Base-by-base conservation (phyloP, 2,888 invertebrate genomes). In the Patella caerulea region DNA sequence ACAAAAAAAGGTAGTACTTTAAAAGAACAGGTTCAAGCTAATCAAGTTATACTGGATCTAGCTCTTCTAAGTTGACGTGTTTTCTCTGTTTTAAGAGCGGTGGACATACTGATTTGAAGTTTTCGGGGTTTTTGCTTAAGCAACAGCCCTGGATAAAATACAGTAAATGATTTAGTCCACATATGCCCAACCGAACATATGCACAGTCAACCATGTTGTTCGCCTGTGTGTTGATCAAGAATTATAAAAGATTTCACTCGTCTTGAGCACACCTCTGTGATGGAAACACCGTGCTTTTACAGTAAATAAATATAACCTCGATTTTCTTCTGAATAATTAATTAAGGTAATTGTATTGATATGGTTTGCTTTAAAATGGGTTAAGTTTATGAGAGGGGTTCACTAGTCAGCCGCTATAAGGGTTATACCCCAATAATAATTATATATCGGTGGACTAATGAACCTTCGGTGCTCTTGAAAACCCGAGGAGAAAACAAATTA, bases 101-200 rank as follows among this genome's bases (percentile, higher is more conserved):
- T n/a, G 24, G 24, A 24, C 24, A 24, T 24, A 24, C 24, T 24
- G 24, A 24, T 24, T 24, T 24, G 24, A 24, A 24, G 24, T 24
- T 24, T 24, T 24, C 24, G 1, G 0, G 1, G 24, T 24, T 24
- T 1, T 24, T 24, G 24, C 24, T 24, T 24, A 24, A 24, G 24
- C 0, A 45, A 7, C 34, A 45, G 0, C 34, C 5, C 34, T 45
- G 7, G 34, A 45, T 45, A 45, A 45, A 45, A 45, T 45, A 5
- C 34, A 45, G 34, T 45, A 45, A 45, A 45, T 45, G 3, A 45
- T 45, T 45, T 45, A 45, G 56, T 56, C 52, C 24, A 53, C 75
- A 69, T 75, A 75, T 24, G 24, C 78, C 78, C 75, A 75, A 78
- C 75, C 17, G 78, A 75, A n/a, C 78, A 78, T 24, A 55, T 55